Evolutionary conservation across 2,888 invertebrate genomes (phyloP).

Genomic region (Cistogaster globosa): DNA sequence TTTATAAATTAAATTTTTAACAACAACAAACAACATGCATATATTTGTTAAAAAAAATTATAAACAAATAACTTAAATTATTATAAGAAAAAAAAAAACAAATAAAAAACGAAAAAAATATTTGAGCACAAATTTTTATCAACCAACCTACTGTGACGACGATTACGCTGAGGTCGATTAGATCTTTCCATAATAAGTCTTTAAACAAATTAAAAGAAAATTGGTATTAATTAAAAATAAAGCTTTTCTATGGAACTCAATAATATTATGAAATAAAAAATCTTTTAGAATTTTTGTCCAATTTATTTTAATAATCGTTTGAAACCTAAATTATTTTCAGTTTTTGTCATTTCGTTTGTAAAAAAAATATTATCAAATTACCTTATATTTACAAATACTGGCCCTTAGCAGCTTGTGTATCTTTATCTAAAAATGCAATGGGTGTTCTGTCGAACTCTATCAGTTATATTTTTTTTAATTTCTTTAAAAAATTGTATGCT

Average conservation of each 20-base stretch:
- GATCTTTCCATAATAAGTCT: constrained; percentile 71
- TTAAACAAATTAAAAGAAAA: constrained; percentile 51
- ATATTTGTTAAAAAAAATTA: constrained; percentile 29
- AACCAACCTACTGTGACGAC: constrained; percentile 88
- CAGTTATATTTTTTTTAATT: not conserved
- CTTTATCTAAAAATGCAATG: too few species aligned
- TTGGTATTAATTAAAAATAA: not conserved
- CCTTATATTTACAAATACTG: too few species aligned
- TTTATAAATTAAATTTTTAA: not conserved
- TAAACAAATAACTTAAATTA: not conserved
- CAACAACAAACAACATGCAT: constrained; percentile 21
- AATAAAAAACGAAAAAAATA: constrained; percentile 16
- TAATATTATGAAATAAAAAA: too few species aligned
- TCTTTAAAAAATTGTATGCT: constrained; percentile 12
- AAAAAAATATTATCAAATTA: too few species aligned
- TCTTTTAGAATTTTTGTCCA: too few species aligned
- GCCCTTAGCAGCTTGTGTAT: too few species aligned
- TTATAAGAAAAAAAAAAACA: constrained; percentile 36
- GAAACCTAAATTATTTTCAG: too few species aligned
- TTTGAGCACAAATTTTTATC: constrained; percentile 26
- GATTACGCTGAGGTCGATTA: constrained; percentile 87
- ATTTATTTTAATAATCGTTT: too few species aligned
- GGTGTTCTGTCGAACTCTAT: not conserved
- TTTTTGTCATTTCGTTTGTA: too few species aligned
- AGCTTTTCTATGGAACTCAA: too few species aligned